A percentile compares a stretch with the other conserved stretches of the same genome.
Evolutionary conservation across 2,888 invertebrate species (phyloP).

Genomic region (Antheraea assamensis): DNA sequence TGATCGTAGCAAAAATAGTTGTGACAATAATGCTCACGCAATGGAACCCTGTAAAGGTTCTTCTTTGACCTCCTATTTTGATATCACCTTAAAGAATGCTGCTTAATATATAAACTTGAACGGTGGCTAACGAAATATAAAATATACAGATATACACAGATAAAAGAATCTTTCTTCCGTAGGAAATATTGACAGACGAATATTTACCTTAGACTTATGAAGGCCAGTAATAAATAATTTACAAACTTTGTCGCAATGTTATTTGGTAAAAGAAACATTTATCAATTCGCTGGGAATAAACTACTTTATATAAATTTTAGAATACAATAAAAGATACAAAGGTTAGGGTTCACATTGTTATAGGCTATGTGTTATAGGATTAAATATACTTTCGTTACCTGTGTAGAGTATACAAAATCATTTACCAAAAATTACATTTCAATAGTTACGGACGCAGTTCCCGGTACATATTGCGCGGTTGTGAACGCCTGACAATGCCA

Average conservation of each 20-base stretch:
- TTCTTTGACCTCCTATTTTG: not conserved
- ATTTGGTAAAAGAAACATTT: not conserved
- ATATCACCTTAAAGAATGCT: not conserved
- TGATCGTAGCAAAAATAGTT: too few relatives aligned
- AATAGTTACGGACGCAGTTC: constrained; percentile 41
- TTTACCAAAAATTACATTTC: constrained; percentile 39
- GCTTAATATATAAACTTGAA: not conserved
- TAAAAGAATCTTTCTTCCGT: not conserved
- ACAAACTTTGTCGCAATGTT: not conserved
- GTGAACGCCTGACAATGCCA: constrained; percentile 63
- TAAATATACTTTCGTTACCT: not conserved
- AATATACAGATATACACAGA: not conserved
- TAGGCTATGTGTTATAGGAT: not conserved
- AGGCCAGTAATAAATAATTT: not conserved
- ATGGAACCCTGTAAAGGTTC: not conserved
- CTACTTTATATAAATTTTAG: too few relatives aligned
- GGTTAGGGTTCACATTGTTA: not conserved
- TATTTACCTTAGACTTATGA: too few relatives aligned
- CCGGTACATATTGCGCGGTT: constrained; percentile 65
- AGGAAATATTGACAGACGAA: too few relatives aligned
- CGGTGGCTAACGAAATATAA: not conserved
- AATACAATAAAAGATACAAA: too few relatives aligned
- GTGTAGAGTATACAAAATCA: constrained; percentile 2
- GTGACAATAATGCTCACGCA: too few relatives aligned
- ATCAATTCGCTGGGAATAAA: not conserved